Evolutionary conservation across 2,888 invertebrate species (phyloP).

Genomic region (Steinernema scapterisci): DNA sequence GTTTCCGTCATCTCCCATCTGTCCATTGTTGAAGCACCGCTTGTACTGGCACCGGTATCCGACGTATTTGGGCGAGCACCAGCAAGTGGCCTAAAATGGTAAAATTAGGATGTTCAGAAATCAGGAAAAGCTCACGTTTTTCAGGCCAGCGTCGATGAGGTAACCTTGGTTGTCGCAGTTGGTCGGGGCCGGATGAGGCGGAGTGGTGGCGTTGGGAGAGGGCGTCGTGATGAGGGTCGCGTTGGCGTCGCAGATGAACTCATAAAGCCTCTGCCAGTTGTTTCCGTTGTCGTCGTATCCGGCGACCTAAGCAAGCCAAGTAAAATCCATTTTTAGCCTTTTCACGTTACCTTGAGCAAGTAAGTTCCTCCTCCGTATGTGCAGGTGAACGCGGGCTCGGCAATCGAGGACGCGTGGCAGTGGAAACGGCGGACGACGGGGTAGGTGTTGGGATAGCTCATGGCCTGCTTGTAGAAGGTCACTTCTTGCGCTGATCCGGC

Average conservation of each 20-base stretch:
- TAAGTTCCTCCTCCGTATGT: conserved; percentile 39
- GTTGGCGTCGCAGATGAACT: conserved; percentile 47
- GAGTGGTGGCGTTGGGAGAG: not conserved
- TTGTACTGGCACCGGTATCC: conserved; percentile 50
- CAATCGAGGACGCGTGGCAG: conserved; percentile 48
- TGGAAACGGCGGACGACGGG: conserved; percentile 45
- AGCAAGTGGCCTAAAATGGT: conserved; percentile 41
- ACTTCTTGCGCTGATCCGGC: not conserved
- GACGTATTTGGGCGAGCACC: conserved; percentile 49
- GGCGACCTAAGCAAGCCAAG: not conserved
- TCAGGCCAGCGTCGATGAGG: conserved; percentile 39
- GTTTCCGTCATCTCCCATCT: conserved; percentile 8
- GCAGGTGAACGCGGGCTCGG: conserved; percentile 43
- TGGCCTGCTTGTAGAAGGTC: not conserved
- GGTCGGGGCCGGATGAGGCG: conserved; percentile 41
- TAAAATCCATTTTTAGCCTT: too few species aligned
- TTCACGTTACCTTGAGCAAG: conserved; percentile 41
- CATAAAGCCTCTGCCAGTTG: conserved; percentile 53
- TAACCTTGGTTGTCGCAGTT: conserved; percentile 49
- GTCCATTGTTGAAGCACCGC: conserved; percentile 51
- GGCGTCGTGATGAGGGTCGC: conserved; percentile 10
- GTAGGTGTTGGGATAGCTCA: conserved; percentile 26
- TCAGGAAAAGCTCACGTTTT: conserved; percentile 29
- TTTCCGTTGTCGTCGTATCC: conserved; percentile 51
- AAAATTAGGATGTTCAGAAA: not conserved